phyloP scores from a whole-genome alignment of 2,113 vertebrate genomes.

The Cyanocitta stelleri region DNA sequence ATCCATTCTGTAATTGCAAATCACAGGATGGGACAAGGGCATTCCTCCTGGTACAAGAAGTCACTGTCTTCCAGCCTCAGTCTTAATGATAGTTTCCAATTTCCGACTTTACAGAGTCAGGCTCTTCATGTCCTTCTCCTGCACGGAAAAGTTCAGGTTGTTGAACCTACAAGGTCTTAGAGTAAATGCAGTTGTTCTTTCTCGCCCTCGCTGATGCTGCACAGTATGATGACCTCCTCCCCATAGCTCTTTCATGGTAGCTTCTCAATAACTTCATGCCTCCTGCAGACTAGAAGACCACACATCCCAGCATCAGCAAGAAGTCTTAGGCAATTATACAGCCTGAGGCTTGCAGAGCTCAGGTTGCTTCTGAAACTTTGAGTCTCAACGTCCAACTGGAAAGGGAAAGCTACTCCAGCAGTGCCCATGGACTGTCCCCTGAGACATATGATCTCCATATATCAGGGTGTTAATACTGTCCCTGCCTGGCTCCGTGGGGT shows the following conservation, averaged over 20 bases:
- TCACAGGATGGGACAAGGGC: not conserved
- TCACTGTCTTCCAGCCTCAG: not conserved
- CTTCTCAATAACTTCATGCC: not conserved
- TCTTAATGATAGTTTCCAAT: not conserved
- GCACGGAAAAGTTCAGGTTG: not conserved
- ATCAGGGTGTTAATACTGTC: not conserved
- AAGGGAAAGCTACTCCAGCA: not conserved
- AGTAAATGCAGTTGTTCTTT: not conserved
- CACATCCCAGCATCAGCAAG: not conserved
- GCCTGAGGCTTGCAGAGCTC: not conserved
- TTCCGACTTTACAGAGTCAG: not conserved
- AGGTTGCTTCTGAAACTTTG: not conserved
- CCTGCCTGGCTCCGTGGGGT: too few relatives aligned
- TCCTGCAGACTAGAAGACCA: not conserved
- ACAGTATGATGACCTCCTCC: not conserved
- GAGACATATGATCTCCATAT: not conserved
- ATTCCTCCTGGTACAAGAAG: not conserved
- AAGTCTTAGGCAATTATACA: not conserved
- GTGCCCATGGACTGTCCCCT: not conserved
- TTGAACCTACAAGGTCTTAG: not conserved
- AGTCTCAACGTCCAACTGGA: not conserved
- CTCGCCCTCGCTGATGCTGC: not conserved
- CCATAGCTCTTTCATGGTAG: not conserved
- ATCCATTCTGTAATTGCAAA: not conserved
- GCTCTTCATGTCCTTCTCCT: not conserved